Evolutionary conservation across 2,888 invertebrate species (phyloP), one percentile per base, ranked within the genome.

Genomic region (Carabus problematicus): DNA sequence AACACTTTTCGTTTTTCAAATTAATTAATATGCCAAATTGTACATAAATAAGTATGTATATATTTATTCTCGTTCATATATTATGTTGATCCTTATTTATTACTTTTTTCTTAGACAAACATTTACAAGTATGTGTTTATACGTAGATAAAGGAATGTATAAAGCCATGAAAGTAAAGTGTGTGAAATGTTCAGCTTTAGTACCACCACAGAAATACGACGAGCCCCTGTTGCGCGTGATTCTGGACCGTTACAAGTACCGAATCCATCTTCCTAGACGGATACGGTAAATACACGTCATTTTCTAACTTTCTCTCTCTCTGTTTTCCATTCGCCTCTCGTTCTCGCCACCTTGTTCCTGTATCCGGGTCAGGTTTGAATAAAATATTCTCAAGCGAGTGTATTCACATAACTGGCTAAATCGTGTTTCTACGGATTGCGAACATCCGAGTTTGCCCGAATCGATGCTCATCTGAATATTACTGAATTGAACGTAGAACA

Each of bases 231-330:
- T 29, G 29, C 16, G 52, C 52, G 14, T 16, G 52, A 52, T 9
- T 52, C 52, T 18, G 19, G 19, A 16, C 52, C 12, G 9, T 19
- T n/a, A 59, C 59, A 49, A 49, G 59, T 66, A 40, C 47, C 47
- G 59, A 66, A 66, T 66, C 58, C 59, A 66, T 66, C 66, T 66
- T 58, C 58, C 11, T 49, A 59, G 59, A 58, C 66, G 40, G 58
- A 8, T 16, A 45, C 59, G 47, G 66, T 66, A 66, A 66, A 66
- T 58, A 66, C 42, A 66, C 66, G 66, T 66, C 66, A 66, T 59
- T 64, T 64, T 45, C 64, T 62, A 19, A 52, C 6, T 16, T 16
- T 3, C 8, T 18, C 52, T 19, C 14, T n/a, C 6, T 29, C 29
- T 29, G 29, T 29, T 8, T 19, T 16, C 49, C 16, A 11, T 52